Conservation (phyloP, 2,113 vertebrate species). For the Manacus vitellinus region DNA sequence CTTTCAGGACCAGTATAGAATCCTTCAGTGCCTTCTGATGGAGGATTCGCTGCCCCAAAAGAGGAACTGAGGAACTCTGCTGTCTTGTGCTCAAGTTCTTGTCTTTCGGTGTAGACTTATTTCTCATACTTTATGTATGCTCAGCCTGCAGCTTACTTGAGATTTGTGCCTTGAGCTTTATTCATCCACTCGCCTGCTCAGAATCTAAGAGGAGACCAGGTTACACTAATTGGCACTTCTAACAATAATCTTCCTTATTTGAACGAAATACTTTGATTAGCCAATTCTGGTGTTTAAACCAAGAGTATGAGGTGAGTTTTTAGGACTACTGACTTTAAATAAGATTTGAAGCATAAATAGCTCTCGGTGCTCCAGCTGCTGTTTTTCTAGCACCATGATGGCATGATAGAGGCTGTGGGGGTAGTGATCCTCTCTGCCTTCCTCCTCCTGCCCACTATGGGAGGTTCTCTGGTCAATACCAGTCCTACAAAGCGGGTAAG, state of each 20-base stretch:
- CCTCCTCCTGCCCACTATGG: rapidly evolving
- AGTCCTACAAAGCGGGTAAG: background rate
- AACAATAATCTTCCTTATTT: background rate
- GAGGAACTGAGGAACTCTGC: background rate
- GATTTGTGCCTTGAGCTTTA: background rate
- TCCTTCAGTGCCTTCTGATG: background rate
- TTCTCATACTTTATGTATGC: background rate
- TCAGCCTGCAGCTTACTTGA: background rate
- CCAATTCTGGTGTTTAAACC: background rate
- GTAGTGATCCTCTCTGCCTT: background rate
- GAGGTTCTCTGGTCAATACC: background rate
- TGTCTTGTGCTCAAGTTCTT: background rate
- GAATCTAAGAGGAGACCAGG: background rate
- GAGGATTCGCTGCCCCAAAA: background rate
- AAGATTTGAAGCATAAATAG: background rate
- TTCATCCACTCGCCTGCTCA: background rate
- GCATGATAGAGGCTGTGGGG: background rate
- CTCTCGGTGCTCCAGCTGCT: background rate
- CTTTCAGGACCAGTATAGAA: background rate
- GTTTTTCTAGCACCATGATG: background rate
- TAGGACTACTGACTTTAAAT: background rate
- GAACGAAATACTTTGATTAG: background rate
- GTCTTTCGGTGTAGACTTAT: background rate
- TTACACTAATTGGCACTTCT: background rate
- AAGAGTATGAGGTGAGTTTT: background rate